These are phyloP conservation scores for Drosophila mayaguana DNA, from an alignment of 2,888 invertebrate species.

Conservation along the genomic window DNA sequence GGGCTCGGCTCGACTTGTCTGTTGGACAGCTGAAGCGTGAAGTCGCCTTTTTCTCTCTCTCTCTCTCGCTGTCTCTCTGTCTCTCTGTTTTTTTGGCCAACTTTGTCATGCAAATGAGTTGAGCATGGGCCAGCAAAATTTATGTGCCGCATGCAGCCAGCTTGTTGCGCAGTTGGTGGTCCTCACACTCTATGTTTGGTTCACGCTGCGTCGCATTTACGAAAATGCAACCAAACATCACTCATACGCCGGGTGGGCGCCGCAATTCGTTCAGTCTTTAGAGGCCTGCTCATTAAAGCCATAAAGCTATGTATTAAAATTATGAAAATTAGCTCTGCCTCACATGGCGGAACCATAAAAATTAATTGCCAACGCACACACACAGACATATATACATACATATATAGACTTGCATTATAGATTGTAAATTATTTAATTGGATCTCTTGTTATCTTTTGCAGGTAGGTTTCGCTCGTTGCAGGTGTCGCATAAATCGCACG, in stretches of 20 bases:
- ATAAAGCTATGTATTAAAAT: constrained; percentile 43
- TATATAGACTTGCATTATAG: constrained; percentile 5
- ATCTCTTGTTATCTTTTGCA: constrained; percentile 64
- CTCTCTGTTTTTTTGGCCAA: constrained; percentile 66
- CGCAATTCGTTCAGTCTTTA: constrained; percentile 34
- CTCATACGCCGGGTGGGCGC: constrained; percentile 62
- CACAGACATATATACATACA: background rate
- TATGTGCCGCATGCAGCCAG: constrained; percentile 57
- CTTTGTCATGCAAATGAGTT: constrained; percentile 77
- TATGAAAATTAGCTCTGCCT: constrained; percentile 44
- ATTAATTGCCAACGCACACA: constrained; percentile 51
- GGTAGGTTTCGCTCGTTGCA: constrained; percentile 50
- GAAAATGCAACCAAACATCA: constrained; percentile 52
- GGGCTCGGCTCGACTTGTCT: constrained; percentile 9
- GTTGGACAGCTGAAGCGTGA: constrained; percentile 15
- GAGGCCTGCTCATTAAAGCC: constrained; percentile 38
- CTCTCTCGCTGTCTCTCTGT: too few species aligned
- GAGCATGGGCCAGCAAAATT: constrained; percentile 52
- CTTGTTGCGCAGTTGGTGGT: constrained; percentile 66
- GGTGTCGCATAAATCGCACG: constrained; percentile 57
- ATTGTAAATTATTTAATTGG: constrained; percentile 39
- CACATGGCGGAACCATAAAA: constrained; percentile 32
- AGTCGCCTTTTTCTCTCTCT: background rate
- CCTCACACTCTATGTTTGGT: constrained; percentile 32
- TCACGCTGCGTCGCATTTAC: constrained; percentile 61